phyloP scores from a whole-genome alignment of 1,140 invertebrate genomes.

The Cataglyphis hispanica region DNA sequence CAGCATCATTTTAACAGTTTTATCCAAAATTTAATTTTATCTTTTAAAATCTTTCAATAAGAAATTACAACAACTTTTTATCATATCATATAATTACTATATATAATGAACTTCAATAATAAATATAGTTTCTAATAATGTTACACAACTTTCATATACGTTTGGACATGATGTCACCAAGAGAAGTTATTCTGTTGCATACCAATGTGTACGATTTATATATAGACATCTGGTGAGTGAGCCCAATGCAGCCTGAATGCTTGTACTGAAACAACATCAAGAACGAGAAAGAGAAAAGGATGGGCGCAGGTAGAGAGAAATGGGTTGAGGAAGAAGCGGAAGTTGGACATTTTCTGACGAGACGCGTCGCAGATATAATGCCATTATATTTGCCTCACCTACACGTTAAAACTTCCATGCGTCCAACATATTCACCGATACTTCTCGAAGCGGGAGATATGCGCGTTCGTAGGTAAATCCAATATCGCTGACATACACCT shows the following conservation, averaged over 20 bases:
- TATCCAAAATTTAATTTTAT: neutral
- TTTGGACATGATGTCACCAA: neutral
- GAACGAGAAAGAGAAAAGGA: slow-evolving; percentile 22
- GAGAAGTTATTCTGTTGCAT: neutral
- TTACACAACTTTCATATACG: neutral
- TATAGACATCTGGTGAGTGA: slow-evolving; percentile 13
- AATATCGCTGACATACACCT: slow-evolving; percentile 65
- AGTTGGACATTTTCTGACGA: slow-evolving; percentile 64
- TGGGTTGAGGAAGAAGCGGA: slow-evolving; percentile 44
- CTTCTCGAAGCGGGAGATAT: slow-evolving; percentile 30
- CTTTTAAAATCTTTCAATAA: neutral
- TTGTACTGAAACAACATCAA: slow-evolving; percentile 38
- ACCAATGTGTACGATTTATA: slow-evolving; percentile 37
- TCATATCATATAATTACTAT: neutral
- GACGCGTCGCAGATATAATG: slow-evolving; percentile 58
- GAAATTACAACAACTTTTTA: neutral
- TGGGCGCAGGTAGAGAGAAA: neutral
- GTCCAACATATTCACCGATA: slow-evolving; percentile 53
- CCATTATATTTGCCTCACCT: slow-evolving; percentile 61
- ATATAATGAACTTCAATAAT: neutral
- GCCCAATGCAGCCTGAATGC: slow-evolving; percentile 22
- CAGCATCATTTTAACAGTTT: neutral
- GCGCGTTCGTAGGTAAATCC: slow-evolving; percentile 58
- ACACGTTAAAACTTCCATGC: neutral
- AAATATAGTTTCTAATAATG: neutral